Conservation (phyloP, 2,888 invertebrate species). For the Ecdyonurus torrentis region DNA sequence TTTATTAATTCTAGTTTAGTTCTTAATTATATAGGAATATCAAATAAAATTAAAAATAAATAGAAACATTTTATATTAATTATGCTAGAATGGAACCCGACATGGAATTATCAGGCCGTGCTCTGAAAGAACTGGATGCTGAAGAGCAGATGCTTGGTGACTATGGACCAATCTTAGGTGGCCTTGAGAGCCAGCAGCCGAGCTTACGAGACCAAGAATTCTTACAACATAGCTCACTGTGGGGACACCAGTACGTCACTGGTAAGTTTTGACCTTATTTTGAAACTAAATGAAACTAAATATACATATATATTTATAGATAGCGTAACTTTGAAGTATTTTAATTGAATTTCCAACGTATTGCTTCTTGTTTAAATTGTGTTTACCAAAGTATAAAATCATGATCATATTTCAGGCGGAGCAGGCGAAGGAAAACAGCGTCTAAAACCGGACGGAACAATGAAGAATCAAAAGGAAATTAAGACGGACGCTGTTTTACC, state of each 20-base stretch:
- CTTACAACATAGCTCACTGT: constrained; percentile 56
- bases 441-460: constrained; percentile 35
- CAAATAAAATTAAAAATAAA: not conserved
- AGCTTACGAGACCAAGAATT: constrained; percentile 77
- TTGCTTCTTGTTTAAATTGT: no score
- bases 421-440: constrained; percentile 60
- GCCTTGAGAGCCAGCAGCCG: constrained; percentile 28
- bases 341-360: no score
- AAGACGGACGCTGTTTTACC: constrained; percentile 87
- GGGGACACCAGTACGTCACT: constrained; percentile 51
- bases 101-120: constrained; percentile 1
- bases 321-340: no score
- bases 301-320: no score
- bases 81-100: not conserved
- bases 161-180: not conserved
- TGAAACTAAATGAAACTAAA: no score
- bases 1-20: not conserved
- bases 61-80: not conserved
- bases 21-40: not conserved
- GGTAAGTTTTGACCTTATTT: constrained; percentile 28
- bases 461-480: constrained; percentile 50
- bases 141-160: constrained; percentile 5
- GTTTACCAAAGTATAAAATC: no score
- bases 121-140: constrained; percentile 6
- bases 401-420: no score